Evolutionary conservation across 2,113 vertebrate genomes (phyloP), one percentile per base, ranked within the genome.

Genomic region (Setophaga kirtlandii): DNA sequence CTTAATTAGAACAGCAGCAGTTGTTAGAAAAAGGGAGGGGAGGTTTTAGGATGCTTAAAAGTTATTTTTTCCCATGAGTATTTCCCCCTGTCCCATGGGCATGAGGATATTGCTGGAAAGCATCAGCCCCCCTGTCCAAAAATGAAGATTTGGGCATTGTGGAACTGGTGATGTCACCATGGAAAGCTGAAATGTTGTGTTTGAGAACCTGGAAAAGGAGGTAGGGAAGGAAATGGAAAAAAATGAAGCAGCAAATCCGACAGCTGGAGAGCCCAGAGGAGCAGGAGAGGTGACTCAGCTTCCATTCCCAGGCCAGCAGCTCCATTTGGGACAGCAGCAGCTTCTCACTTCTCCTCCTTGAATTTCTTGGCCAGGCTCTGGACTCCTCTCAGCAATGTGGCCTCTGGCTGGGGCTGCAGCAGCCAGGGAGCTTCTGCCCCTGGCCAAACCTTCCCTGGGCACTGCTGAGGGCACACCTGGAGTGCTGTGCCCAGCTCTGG

Each of bases 251-350:
- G 79, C 30, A 70, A 83, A 84, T 96, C 68, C 58, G 47, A 86
- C 88, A 93, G 80, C 95, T 87, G 79, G 78, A 55, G 87, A 92
- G 49, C 37, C 70, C 68, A 35, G 69, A 95, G 85, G 44, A 94
- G 73, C 83, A 91, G 91, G 74, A 94, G 37, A 33, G 89, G 37
- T 96, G 96, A 96, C 83, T 94, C 87, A 97, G 92, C 76, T 94
- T 56, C 82, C 82, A 67, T 52, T 64, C 69, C 62, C 80, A 75
- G 84, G 87, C 71, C 91, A 95, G 46, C 55, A 71, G 67, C 49
- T 88, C 73, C 52, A 28, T 67, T 93, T 22, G 70, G 89, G 85
- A 87, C 6, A 67, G 59, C 60, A 92, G 59, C 63, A 94, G 64
- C 70, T 79, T 92, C 83, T 91, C 41, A 17, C 60, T 93, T 82